Percentiles rank a stretch among this genome's conserved stretches.
Conservation (phyloP, 2,888 invertebrate species). For the Herminia tarsipennalis region DNA sequence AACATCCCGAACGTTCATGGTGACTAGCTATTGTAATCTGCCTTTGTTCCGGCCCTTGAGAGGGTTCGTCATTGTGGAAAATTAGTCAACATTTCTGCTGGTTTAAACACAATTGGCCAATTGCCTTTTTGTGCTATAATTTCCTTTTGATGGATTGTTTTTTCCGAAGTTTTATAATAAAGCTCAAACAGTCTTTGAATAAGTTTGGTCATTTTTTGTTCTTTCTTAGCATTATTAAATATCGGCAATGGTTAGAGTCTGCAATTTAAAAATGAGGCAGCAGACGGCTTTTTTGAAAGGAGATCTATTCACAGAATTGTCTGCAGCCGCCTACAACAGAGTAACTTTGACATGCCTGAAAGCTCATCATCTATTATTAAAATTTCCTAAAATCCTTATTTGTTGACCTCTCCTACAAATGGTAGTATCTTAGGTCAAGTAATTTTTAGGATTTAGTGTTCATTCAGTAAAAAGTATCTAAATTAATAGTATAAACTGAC, state of each 20-base stretch:
- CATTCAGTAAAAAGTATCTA: too few species aligned
- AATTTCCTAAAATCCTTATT: too few species aligned
- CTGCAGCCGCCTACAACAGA: too few species aligned
- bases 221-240: background rate
- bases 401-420: too few species aligned
- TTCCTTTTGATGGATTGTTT: constrained; percentile 36
- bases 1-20: constrained; percentile 26
- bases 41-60: constrained; percentile 43
- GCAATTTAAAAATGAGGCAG: background rate
- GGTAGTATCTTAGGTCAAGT: too few species aligned
- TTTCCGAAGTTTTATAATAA: background rate
- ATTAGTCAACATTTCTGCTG: constrained; percentile 42
- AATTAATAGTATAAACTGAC: too few species aligned
- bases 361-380: too few species aligned
- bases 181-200: background rate
- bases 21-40: constrained; percentile 40
- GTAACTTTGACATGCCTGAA: too few species aligned
- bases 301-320: too few species aligned
- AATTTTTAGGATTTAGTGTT: too few species aligned
- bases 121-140: constrained; percentile 36
- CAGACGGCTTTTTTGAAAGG: too few species aligned
- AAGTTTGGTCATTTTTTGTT: background rate
- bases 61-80: constrained; percentile 40
- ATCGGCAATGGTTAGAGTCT: background rate
- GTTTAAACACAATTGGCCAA: constrained; percentile 42